Base-by-base conservation (phyloP, 2,797 vertebrate species). In the Varecia variegata region DNA sequence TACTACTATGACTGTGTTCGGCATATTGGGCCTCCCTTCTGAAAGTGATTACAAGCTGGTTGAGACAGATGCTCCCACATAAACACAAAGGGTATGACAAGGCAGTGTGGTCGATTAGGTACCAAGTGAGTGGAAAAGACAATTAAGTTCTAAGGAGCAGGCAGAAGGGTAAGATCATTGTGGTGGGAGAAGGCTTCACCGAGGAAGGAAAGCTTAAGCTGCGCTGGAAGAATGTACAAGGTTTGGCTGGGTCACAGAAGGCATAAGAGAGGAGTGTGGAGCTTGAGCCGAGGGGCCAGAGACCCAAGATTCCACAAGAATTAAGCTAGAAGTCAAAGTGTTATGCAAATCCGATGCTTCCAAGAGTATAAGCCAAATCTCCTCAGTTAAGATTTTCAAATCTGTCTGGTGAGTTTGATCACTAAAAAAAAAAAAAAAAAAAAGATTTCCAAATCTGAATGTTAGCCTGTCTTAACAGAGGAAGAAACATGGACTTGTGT, bases 371-470 rank as follows among this genome's bases (percentile, higher is more conserved):
- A 84, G 50, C 74, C 80, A 91, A 38, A 45, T n/a, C 45, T 79
- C 27, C 86, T 83, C 56, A 68, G 8, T 85, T 84, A 92, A 91
- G 74, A 71, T 93, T 95, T 92, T 62, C 76, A 81, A 89, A 91
- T 83, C 70, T 85, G 35, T 45, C 43, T 45, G 43, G 43, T 45
- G 43, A 45, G 43, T 45, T 45, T 45, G 43, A 45, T 45, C 43
- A 45, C 43, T 45, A 45, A 45, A 45, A 45, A 45, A 45, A 43
- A 45, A 45, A 45, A 45, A 45, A 45, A 45, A 43, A 45, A 45
- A 43, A 92, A 83, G 70, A 71, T 91, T 95, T 92, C 68, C 76
- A 81, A 89, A 91, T 83, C 70, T 85, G 35, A 93, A 85, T 47
- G 40, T 60, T 50, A 38, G 62, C 50, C 52, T 89, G 35, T 84